Evolutionary conservation across 2,888 invertebrate species (phyloP), one percentile per base, ranked within the genome.

Genomic region (Panopea generosa): DNA sequence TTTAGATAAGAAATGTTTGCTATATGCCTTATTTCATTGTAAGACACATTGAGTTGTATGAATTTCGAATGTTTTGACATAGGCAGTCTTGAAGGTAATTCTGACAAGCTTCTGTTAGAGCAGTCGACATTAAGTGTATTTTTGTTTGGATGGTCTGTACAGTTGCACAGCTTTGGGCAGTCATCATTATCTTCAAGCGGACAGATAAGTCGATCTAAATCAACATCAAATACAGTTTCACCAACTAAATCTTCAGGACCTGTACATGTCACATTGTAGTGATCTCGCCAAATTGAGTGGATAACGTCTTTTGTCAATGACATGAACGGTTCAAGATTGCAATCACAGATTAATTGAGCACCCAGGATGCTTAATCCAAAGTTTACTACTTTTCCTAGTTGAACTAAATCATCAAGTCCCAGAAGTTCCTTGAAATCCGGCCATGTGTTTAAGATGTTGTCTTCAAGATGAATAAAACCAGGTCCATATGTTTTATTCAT

Each of bases 401-500:
- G 45, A 11, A 40, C 24, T 1, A 70, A 26, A 24, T 33, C 53
- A 22, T 50, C 52, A 0, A 76, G 53, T 14, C 61, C 16, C 7
- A 76, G 47, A 14, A 76, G 62, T 22, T 60, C 26, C 24, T 47
- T 43, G 16, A 76, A 66, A 38, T 76, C 49, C 2, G 76, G 76
- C 33, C 53, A 76, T 14, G 27, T 49, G 24, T n/a, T 14, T 16
- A 76, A 27, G n/a, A 0, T 20, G 24, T 62, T 67, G 2, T 50
- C 6, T 20, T 66, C 22, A 4, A 66, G 18, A 14, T 22, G 11
- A 0, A 76, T 61, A 43, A 47, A 52, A 1, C 76, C 76, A 7
- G 76, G 76, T 29, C 76, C 76, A 52, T 71, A 76, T 26, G 50
- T 66, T 18, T 47, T 49, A 29, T n/a, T n/a, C 20, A 38, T 27